These are phyloP conservation scores for Homarus gammarus DNA, from an alignment of 2,888 invertebrate genomes.

Conservation along the genomic window DNA sequence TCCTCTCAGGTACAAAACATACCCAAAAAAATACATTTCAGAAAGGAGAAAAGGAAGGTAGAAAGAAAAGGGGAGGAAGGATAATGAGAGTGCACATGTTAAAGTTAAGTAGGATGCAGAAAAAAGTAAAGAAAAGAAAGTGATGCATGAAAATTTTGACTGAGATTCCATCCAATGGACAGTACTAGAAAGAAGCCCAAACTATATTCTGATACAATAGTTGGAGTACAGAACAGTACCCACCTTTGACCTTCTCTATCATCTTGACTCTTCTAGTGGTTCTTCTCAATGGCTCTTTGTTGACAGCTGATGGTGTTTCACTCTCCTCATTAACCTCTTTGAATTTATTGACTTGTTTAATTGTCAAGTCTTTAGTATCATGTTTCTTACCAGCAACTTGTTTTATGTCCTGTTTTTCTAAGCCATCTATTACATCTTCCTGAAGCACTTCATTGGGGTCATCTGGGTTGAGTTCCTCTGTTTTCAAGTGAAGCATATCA, in stretches of 20 bases:
- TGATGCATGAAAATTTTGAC: no score
- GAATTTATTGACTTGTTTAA: neutral
- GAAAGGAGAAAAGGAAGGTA: no score
- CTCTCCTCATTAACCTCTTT: neutral
- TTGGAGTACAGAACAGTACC: no score
- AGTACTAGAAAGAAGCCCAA: no score
- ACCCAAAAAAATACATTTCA: no score
- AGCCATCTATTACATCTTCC: neutral
- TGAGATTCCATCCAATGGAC: no score
- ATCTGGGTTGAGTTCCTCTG: slow-evolving; percentile 38
- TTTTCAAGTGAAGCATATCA: slow-evolving; percentile 28
- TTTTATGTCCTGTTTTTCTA: neutral
- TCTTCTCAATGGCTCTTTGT: slow-evolving; percentile 32
- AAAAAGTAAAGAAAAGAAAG: no score
- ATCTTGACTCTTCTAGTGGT: slow-evolving; percentile 30
- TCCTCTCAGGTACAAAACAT: no score
- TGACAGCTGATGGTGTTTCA: neutral
- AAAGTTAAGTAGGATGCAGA: no score
- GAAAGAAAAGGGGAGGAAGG: no score
- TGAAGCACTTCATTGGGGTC: slow-evolving; percentile 31
- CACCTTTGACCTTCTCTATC: slow-evolving; percentile 25
- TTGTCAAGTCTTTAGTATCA: neutral
- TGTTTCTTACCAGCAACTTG: neutral
- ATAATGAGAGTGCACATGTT: no score
- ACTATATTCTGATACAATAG: no score